A percentile compares a stretch with the other conserved stretches of the same genome.
These are phyloP conservation scores for Spinus pinus DNA, from an alignment of 2,797 vertebrate species.

Conservation along the genomic window DNA sequence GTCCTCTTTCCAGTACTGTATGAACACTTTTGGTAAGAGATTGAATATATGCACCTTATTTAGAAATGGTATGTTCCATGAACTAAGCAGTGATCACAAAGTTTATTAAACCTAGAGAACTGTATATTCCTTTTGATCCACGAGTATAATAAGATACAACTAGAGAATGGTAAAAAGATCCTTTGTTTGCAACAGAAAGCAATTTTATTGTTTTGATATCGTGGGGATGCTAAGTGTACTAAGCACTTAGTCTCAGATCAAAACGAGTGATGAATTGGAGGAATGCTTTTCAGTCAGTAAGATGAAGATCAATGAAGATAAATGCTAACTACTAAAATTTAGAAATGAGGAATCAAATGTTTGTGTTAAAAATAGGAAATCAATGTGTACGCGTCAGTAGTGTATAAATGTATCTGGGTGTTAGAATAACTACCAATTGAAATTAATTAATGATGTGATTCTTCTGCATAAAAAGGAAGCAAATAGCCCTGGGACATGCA, in stretches of 20 bases:
- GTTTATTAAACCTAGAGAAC: not conserved
- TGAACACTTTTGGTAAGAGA: not conserved
- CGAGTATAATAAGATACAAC: not conserved
- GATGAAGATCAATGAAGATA: not conserved
- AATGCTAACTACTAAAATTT: not conserved
- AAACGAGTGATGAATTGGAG: not conserved
- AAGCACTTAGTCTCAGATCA: not conserved
- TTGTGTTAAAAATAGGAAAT: not conserved
- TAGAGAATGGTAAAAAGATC: not conserved
- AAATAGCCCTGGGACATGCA: not conserved
- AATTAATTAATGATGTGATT: constrained; percentile 2
- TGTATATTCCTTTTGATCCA: not conserved
- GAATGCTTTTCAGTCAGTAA: not conserved
- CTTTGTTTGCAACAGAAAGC: not conserved
- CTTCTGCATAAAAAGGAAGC: not conserved
- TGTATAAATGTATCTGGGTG: not conserved
- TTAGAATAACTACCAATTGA: not conserved
- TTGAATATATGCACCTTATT: not conserved
- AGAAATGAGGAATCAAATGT: not conserved
- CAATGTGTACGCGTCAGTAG: not conserved
- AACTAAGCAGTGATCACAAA: not conserved
- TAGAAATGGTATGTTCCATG: not conserved
- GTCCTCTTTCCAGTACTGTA: not conserved
- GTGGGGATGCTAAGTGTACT: not conserved
- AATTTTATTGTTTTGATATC: not conserved